A percentile compares a stretch with the other conserved stretches of the same genome.
Conservation (phyloP, 2,113 vertebrate genomes). For the Bostrychus sinensis region DNA sequence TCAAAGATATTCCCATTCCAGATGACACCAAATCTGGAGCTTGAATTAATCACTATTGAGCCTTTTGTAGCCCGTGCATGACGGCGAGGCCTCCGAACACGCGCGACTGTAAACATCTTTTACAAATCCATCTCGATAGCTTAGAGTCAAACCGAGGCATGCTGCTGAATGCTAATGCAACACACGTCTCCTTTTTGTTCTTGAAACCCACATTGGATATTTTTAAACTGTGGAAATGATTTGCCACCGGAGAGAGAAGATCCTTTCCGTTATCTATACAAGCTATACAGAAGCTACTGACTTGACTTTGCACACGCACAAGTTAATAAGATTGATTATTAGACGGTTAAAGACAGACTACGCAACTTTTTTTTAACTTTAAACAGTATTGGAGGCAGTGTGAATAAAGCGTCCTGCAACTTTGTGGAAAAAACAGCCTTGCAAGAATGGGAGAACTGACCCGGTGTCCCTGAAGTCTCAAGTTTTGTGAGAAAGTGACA, state of each 20-base stretch:
- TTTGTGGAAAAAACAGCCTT: too few relatives aligned
- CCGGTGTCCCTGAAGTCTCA: too few relatives aligned
- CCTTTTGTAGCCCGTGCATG: conserved; percentile 66
- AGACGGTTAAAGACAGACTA: too few relatives aligned
- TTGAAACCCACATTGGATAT: conserved; percentile 74
- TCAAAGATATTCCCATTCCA: conserved; percentile 67
- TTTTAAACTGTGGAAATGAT: conserved; percentile 79
- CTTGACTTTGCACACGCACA: too few relatives aligned
- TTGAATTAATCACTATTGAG: conserved; percentile 62
- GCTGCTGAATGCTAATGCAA: conserved; percentile 74
- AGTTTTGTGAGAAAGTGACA: too few relatives aligned
- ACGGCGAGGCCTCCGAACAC: conserved; percentile 72
- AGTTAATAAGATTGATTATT: too few relatives aligned
- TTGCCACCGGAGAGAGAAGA: conserved; percentile 71
- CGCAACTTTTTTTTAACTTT: too few relatives aligned
- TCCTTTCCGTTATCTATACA: conserved; percentile 86
- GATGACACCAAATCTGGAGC: conserved; percentile 51
- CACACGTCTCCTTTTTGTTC: conserved; percentile 76
- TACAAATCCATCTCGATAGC: conserved; percentile 70
- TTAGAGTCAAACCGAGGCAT: conserved; percentile 53
- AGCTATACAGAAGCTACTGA: conserved; percentile 72
- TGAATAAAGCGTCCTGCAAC: too few relatives aligned
- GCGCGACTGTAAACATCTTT: conserved; percentile 69
- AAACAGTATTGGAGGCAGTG: too few relatives aligned
- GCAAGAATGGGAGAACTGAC: too few relatives aligned